Base-by-base conservation (phyloP, 1,140 invertebrate genomes). In the Phymorhynchus buccinoides region DNA sequence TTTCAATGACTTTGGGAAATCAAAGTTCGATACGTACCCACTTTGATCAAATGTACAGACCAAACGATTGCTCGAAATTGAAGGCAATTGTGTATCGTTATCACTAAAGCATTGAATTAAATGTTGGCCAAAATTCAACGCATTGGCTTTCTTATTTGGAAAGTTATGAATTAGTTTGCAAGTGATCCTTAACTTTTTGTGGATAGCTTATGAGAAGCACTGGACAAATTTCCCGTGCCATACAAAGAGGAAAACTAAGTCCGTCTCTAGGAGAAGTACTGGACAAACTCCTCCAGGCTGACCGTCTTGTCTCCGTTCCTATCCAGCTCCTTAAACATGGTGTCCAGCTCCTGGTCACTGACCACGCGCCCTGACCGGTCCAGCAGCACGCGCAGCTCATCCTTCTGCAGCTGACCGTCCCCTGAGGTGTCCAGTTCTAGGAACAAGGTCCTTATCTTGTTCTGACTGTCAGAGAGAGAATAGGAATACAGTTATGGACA, bases 401-500 rank as follows among this genome's bases (percentile, higher is more conserved):
- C 80, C 42, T 84, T 87, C 56, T 85, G 86, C 78, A 92, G 90
- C 82, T 84, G 98, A 91, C 98, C 97, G 94, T 99, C 98, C 91
- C 97, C 97, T 94, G 99, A 97, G 95, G 98, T 98, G 94, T 99
- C 98, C 94, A 99, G 98, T 88, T 99, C 97, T 94, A 98, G 96
- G 96, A 99, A 99, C 88, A 84, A 22, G 1, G n/a, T 18, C 42
- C 22, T 37, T 18, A 84, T 12, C 22, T 75, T 81, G 42, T 39
- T 1, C 7, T 77, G 68, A 62, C 86, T 86, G 86, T 1, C 0
- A n/a, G 41, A 6, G 9, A 9, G 39, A 0, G 44, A 4, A 41
- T 9, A 35, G 16, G 30, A n/a, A 42, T 16, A 41, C 71, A n/a
- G 9, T 3, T 41, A n/a, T 18, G 27, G 27, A 78, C 37, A 42